Conservation (phyloP, 92 coral and sea anemone genomes). For the Nematostella vectensis region DNA sequence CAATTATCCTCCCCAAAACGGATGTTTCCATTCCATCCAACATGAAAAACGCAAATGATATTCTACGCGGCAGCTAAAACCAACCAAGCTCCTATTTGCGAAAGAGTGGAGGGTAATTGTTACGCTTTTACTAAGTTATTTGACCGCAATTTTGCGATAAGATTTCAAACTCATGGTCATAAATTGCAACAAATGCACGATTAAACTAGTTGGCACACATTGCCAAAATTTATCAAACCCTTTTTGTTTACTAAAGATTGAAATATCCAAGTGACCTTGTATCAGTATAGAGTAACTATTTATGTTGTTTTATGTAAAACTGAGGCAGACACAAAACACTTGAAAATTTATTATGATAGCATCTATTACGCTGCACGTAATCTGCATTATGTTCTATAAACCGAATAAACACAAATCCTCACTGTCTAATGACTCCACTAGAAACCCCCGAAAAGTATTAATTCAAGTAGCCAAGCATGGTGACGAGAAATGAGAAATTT, state of each 20-base stretch:
- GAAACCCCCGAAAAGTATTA: not conserved
- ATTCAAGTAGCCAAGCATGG: too few relatives aligned
- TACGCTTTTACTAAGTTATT: not conserved
- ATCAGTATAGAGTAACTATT: too few relatives aligned
- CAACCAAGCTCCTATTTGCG: too few relatives aligned
- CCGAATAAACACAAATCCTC: not conserved
- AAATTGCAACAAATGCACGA: not conserved
- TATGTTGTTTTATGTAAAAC: not conserved
- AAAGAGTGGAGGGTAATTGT: constrained; percentile 1
- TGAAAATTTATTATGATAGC: constrained; percentile 4
- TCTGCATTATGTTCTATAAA: not conserved
- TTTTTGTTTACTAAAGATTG: too few relatives aligned
- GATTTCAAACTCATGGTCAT: not conserved
- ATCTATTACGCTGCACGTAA: not conserved
- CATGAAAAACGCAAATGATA: too few relatives aligned
- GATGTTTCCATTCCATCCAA: not conserved
- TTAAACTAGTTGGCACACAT: not conserved
- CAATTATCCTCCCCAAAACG: not conserved
- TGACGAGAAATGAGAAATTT: too few relatives aligned
- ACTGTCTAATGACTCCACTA: not conserved
- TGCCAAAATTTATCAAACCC: too few relatives aligned
- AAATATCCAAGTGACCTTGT: too few relatives aligned
- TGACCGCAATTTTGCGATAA: constrained; percentile 9
- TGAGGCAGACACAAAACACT: constrained; percentile 1
- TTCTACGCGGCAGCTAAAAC: too few relatives aligned